Base-by-base conservation (phyloP, 1,140 invertebrate species). In the Leptopilina boulardi region DNA sequence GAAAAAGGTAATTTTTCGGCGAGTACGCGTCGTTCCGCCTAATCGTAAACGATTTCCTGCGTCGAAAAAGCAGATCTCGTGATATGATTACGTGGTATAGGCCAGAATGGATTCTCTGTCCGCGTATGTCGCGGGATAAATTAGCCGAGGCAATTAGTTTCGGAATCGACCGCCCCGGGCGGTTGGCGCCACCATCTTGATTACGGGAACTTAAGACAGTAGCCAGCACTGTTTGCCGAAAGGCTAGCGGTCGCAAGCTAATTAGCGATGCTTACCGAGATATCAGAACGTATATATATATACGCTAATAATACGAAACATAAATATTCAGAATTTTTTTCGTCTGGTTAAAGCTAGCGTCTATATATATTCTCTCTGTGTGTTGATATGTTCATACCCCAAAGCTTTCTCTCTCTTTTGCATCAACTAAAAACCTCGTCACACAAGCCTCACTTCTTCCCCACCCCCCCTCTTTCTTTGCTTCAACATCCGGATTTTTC, bases 141-240 rank as follows among this genome's bases (percentile, higher is more conserved):
- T 90, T 91, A 91, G 88, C 87, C 89, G 85, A 84, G 83, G 89
- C 89, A 91, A 91, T 90, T 91, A 91, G 90, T 90, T 91, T 89
- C 80, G 87, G 87, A 87, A 89, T 89, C 87, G 89, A 86, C 84
- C 87, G 88, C 84, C 84, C 81, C 87, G 88, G 88, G 87, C 89
- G 87, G 87, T 86, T 88, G 88, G 88, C 89, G 88, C 89, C 89
- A 90, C 89, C 90, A 90, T 91, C 90, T 91, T 90, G 90, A 90
- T 91, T 89, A 82, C 83, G 73, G 76, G 80, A 87, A 86, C 77
- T 83, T 78, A 86, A 89, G 86, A 91, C 90, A 90, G 90, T 90
- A 90, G 89, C 89, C 77, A 88, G 88, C 86, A 87, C 89, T 90
- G 89, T 91, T 89, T 89, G 89, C 89, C 89, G 87, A 91, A 90